phyloP scores from a whole-genome alignment of 2,113 vertebrate species.

The Erythrocercus mccallii region DNA sequence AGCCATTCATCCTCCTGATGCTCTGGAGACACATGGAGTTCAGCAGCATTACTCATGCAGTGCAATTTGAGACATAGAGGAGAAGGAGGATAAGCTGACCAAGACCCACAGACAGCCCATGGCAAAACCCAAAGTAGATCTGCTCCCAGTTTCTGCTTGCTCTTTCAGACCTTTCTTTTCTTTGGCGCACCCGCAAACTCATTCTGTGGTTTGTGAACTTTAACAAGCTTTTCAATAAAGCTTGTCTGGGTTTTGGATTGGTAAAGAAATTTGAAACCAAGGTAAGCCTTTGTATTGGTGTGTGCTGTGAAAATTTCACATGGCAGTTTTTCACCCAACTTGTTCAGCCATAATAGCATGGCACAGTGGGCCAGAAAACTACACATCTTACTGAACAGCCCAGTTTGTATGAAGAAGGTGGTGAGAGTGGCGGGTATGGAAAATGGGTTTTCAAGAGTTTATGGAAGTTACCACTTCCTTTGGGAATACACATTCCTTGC shows the following conservation, averaged over 20 bases:
- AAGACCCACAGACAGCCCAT: background rate
- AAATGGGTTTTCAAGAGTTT: conserved; percentile 20
- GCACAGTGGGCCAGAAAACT: background rate
- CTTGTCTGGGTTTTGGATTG: conserved; percentile 35
- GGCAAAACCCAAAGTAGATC: background rate
- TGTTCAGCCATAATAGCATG: background rate
- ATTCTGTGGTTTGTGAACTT: conserved; percentile 20
- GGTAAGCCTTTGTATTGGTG: conserved; percentile 9
- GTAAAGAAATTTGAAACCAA: conserved; percentile 44
- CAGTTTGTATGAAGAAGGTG: background rate
- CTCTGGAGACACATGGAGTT: background rate
- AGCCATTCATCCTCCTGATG: background rate
- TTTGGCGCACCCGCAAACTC: background rate
- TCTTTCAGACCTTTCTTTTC: conserved; percentile 33
- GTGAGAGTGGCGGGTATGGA: background rate
- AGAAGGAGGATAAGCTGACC: background rate
- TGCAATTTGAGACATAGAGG: background rate
- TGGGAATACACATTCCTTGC: conserved; percentile 31
- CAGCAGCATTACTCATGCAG: background rate
- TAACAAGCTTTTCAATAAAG: conserved; percentile 34
- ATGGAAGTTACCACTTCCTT: conserved; percentile 30
- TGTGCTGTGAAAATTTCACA: conserved; percentile 6
- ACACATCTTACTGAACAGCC: background rate
- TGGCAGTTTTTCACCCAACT: conserved; percentile 9
- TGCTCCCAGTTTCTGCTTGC: background rate